Percentiles rank a stretch among this genome's conserved stretches.
These are phyloP conservation scores for Trachelus tabidus DNA, from an alignment of 2,888 invertebrate genomes.

Conservation along the genomic window DNA sequence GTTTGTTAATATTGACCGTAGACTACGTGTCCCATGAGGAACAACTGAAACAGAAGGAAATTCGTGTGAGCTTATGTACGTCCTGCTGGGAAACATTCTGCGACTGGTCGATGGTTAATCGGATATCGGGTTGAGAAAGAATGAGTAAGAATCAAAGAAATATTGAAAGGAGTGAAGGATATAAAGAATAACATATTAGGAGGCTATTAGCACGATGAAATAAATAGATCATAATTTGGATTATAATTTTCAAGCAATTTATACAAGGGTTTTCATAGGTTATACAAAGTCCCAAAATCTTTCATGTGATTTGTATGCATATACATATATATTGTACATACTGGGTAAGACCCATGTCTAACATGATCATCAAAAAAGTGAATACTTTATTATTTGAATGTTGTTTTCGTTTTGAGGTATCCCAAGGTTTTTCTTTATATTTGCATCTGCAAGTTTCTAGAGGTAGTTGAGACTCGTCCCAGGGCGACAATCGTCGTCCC, in stretches of 20 bases:
- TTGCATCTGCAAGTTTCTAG: neutral
- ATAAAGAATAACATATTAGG: too few species aligned
- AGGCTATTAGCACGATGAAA: too few species aligned
- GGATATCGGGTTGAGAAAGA: neutral
- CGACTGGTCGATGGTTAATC: neutral
- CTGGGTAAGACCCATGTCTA: too few species aligned
- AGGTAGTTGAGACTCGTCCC: neutral
- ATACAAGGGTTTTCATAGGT: too few species aligned
- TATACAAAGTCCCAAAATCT: neutral
- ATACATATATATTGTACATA: too few species aligned
- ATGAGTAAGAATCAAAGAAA: too few species aligned
- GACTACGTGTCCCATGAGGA: slow-evolving; percentile 19
- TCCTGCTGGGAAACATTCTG: neutral
- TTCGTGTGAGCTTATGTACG: neutral
- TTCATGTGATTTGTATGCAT: too few species aligned
- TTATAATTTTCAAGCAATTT: too few species aligned
- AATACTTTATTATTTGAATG: neutral
- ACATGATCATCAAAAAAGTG: neutral
- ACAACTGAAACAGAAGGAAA: slow-evolving; percentile 23
- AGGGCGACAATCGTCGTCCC: neutral
- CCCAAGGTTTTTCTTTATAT: neutral
- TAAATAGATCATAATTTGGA: too few species aligned
- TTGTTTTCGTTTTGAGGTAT: neutral
- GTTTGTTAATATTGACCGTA: slow-evolving; percentile 31
- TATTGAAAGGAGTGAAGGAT: too few species aligned